Conservation (phyloP, 2,797 vertebrate genomes). For the Oryzias sinensis region DNA sequence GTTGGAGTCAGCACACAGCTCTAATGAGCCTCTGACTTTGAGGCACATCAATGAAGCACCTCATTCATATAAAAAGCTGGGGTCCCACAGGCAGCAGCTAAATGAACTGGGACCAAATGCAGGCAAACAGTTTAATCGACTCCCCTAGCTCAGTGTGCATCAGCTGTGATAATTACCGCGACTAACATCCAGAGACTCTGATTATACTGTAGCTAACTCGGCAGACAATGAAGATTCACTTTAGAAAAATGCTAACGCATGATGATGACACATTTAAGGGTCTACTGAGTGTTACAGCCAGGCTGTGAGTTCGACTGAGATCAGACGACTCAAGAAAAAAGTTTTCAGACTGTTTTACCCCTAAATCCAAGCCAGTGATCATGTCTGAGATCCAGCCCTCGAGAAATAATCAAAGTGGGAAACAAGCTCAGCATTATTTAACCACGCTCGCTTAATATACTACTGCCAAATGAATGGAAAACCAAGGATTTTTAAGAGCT, state of each 20-base stretch:
- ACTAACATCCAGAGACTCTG: conserved; percentile 26
- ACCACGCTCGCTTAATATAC: neutral
- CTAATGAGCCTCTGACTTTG: conserved; percentile 70
- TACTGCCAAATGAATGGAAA: too few species aligned
- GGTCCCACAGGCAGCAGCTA: conserved; percentile 57
- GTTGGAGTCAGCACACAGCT: conserved; percentile 42
- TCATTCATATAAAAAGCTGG: conserved; percentile 68
- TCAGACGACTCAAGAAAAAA: conserved; percentile 2
- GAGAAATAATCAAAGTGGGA: conserved; percentile 26
- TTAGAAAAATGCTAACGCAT: conserved; percentile 5
- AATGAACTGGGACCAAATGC: conserved; percentile 68
- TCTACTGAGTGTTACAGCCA: conserved; percentile 10
- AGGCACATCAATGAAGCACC: conserved; percentile 63
- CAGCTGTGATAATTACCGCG: conserved; percentile 52
- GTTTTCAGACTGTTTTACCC: neutral
- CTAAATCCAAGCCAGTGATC: conserved; percentile 18
- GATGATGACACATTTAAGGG: conserved; percentile 9
- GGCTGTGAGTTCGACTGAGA: conserved; percentile 10
- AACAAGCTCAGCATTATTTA: conserved; percentile 45
- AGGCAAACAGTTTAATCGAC: conserved; percentile 66
- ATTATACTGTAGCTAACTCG: conserved; percentile 15
- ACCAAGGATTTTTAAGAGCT: neutral
- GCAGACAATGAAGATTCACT: conserved; percentile 10
- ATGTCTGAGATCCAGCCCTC: conserved; percentile 18
- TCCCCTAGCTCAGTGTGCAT: conserved; percentile 49